Conservation (phyloP, 2,797 vertebrate genomes). For the Hemibagrus guttatus region DNA sequence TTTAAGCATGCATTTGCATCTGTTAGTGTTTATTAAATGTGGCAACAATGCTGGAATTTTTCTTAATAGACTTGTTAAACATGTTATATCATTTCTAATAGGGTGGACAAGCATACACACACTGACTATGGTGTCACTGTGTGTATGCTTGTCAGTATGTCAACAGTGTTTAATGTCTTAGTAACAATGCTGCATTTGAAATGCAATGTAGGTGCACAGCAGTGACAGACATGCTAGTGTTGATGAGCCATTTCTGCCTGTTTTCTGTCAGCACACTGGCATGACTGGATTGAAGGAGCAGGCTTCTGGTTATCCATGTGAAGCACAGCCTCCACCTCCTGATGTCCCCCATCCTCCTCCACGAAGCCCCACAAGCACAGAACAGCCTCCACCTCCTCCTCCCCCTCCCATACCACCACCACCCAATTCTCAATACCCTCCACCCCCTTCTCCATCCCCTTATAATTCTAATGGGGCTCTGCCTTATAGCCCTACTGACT, state of each 20-base stretch:
- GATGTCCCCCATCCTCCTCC: constrained; percentile 76
- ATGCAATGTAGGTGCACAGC: background rate
- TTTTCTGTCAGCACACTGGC: constrained; percentile 66
- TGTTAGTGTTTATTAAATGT: background rate
- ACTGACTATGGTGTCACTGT: no score
- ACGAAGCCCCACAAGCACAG: constrained; percentile 74
- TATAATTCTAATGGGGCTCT: constrained; percentile 70
- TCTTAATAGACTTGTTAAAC: no score
- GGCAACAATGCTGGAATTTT: background rate
- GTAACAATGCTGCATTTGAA: background rate
- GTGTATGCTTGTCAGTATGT: background rate
- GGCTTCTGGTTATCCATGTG: constrained; percentile 69
- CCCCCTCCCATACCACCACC: constrained; percentile 73
- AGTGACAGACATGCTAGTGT: background rate
- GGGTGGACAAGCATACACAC: background rate
- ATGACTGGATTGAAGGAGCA: constrained; percentile 81
- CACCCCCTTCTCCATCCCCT: constrained; percentile 68
- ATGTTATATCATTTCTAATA: background rate
- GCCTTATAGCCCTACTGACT: constrained; percentile 69
- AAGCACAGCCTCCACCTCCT: constrained; percentile 71
- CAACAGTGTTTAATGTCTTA: background rate
- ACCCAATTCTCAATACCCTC: constrained; percentile 70
- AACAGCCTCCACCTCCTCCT: constrained; percentile 76
- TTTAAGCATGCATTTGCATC: background rate
- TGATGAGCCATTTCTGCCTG: background rate